Percentiles rank a stretch among this genome's conserved stretches.
phyloP scores from a whole-genome alignment of 2,113 vertebrate species.

The Nannospalax galili region DNA sequence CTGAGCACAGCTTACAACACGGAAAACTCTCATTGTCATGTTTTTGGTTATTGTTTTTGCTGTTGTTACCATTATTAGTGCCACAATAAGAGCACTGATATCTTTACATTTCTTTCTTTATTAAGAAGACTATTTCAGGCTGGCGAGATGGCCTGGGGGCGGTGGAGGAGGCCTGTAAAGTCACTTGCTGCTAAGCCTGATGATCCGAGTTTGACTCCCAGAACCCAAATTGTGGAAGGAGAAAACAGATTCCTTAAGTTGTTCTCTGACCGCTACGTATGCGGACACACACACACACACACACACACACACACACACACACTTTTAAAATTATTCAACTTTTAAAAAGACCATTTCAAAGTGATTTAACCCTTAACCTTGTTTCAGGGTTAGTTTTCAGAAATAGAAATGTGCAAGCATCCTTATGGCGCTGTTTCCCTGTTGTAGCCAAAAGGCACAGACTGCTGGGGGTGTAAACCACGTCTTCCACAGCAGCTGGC shows the following conservation, averaged over 20 bases:
- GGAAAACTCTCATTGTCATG: background rate
- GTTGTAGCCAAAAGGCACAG: background rate
- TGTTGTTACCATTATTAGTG: background rate
- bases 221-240: background rate
- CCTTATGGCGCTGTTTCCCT: background rate
- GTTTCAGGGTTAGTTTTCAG: background rate
- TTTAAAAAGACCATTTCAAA: background rate
- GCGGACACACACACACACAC: background rate
- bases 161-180: background rate
- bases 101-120: background rate
- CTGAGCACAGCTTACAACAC: background rate
- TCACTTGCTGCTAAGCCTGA: background rate
- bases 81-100: background rate
- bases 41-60: constrained; percentile 7
- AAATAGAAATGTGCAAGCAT: background rate
- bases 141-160: background rate
- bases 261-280: background rate
- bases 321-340: background rate
- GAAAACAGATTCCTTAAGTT: background rate
- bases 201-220: background rate
- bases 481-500: background rate
- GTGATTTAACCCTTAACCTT: background rate
- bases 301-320: background rate
- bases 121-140: background rate
- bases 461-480: background rate